phyloP scores from a whole-genome alignment of 1,140 invertebrate genomes.

The Physella acuta region DNA sequence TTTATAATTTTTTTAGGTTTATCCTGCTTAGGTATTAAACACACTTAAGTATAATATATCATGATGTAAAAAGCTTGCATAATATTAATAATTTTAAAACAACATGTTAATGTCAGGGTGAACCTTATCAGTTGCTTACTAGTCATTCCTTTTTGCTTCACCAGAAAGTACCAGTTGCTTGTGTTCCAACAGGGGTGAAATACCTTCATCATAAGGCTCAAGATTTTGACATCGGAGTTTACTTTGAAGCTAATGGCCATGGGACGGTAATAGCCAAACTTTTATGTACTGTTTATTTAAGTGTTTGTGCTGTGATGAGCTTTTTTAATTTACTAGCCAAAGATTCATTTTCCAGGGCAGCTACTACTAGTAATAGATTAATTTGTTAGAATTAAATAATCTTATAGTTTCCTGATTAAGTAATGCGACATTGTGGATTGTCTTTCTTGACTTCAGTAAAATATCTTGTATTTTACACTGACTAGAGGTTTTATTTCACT shows the following conservation, averaged over 20 bases:
- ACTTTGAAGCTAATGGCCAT: slow-evolving; percentile 99
- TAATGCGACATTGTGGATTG: too few relatives aligned
- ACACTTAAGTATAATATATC: too few relatives aligned
- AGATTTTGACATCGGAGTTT: slow-evolving; percentile 93
- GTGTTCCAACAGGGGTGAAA: slow-evolving; percentile 95
- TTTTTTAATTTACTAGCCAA: neutral
- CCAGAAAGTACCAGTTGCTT: slow-evolving; percentile 85
- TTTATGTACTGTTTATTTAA: too few relatives aligned
- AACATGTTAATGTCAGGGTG: too few relatives aligned
- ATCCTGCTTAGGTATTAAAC: too few relatives aligned
- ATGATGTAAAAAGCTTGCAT: too few relatives aligned
- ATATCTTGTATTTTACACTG: neutral
- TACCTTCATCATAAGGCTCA: slow-evolving; percentile 90
- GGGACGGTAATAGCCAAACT: slow-evolving; percentile 88
- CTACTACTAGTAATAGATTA: too few relatives aligned
- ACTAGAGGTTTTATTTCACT: neutral
- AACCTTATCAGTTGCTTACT: neutral
- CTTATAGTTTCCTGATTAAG: too few relatives aligned
- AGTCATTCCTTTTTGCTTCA: too few relatives aligned
- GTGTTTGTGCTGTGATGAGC: neutral
- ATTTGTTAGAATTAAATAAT: too few relatives aligned
- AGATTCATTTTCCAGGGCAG: neutral
- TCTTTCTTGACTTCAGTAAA: neutral
- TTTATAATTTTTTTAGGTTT: too few relatives aligned
- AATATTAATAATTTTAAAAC: too few relatives aligned